A percentile compares a stretch with the other conserved stretches of the same genome.
These are phyloP conservation scores for Acrocephalus kingi DNA, from an alignment of 2,113 vertebrate species.

Conservation along the genomic window DNA sequence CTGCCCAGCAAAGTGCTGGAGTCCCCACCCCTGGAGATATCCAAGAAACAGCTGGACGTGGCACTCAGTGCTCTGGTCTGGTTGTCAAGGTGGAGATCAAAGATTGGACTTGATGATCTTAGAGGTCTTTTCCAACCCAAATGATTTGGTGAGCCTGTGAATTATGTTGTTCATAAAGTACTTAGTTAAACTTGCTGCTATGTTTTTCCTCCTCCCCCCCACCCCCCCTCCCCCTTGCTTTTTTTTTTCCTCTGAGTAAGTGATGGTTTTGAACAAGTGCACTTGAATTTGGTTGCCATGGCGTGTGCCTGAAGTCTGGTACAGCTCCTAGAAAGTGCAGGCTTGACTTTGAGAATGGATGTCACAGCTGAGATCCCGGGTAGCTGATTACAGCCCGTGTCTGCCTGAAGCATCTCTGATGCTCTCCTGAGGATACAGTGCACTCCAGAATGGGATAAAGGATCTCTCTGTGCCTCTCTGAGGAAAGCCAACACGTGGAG, in stretches of 20 bases:
- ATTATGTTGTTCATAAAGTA: background rate
- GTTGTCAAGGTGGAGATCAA: background rate
- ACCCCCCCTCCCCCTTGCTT: fast-evolving
- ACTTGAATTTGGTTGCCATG: background rate
- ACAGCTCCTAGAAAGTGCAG: background rate
- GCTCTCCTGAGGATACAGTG: background rate
- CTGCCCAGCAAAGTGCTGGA: background rate
- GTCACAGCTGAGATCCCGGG: background rate
- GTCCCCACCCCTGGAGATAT: background rate
- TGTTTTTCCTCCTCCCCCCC: background rate
- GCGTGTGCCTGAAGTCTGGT: background rate
- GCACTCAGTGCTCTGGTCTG: background rate
- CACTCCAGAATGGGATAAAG: background rate
- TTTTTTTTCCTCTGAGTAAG: background rate
- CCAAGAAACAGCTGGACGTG: fast-evolving
- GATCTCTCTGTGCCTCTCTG: background rate
- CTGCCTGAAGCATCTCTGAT: background rate
- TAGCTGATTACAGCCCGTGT: background rate
- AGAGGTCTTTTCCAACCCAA: background rate
- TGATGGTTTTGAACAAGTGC: background rate
- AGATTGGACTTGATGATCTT: background rate
- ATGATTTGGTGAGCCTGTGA: background rate
- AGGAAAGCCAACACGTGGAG: background rate
- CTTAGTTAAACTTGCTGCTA: background rate
- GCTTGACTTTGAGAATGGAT: background rate